Percentiles rank a stretch among this genome's conserved stretches.
These are phyloP conservation scores for Perizoma flavofasciatum DNA, from an alignment of 2,888 invertebrate genomes.

Conservation along the genomic window DNA sequence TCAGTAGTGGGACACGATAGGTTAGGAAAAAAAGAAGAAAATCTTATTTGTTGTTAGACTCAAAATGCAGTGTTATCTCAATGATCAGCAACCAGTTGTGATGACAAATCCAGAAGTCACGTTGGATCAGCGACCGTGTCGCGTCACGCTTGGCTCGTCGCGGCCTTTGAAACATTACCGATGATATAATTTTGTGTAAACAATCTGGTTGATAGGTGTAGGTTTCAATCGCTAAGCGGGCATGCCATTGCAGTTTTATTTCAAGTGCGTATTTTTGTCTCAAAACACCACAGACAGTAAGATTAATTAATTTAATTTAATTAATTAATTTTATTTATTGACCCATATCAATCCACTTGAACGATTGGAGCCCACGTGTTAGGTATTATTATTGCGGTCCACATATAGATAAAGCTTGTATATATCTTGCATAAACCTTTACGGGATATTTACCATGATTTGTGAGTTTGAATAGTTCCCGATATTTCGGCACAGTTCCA, in stretches of 20 bases:
- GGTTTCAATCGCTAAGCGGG: background rate
- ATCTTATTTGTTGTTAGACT: background rate
- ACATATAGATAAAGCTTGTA: too few species aligned
- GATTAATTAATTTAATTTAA: too few species aligned
- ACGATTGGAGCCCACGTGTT: too few species aligned
- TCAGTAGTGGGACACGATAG: too few species aligned
- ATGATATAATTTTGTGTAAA: conserved; percentile 36
- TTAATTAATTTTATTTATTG: too few species aligned
- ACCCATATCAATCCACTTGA: too few species aligned
- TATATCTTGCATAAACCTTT: too few species aligned
- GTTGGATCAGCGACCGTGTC: conserved; percentile 32
- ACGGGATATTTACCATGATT: too few species aligned
- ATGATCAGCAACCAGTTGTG: conserved; percentile 8
- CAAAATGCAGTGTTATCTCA: conserved; percentile 1
- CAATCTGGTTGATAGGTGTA: conserved; percentile 21
- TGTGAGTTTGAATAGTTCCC: too few species aligned
- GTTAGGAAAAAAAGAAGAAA: too few species aligned
- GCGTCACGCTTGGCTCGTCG: conserved; percentile 34
- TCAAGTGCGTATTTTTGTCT: background rate
- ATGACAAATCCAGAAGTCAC: conserved; percentile 28
- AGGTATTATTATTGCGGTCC: too few species aligned
- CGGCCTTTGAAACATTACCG: conserved; percentile 36
- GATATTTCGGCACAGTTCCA: too few species aligned
- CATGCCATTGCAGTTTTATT: conserved; percentile 2
- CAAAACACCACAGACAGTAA: background rate